Evolutionary conservation across 2,888 invertebrate species (phyloP).

Genomic region (Parochlus steinenii): DNA sequence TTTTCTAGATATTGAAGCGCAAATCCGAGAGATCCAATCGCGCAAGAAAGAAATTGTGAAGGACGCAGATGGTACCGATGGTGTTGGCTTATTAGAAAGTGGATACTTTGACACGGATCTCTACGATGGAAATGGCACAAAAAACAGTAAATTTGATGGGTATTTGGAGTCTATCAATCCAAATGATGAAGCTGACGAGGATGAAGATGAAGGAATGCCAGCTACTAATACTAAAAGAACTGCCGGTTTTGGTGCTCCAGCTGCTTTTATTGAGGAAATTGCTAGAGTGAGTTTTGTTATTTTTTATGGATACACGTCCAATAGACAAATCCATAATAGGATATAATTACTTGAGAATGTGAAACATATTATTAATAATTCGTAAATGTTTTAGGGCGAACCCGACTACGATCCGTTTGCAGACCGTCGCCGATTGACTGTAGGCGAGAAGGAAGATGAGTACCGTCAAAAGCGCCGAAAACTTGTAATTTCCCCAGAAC

Average conservation of each 20-base stretch:
- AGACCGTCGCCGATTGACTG: constrained; percentile 75
- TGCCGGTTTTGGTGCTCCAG: constrained; percentile 68
- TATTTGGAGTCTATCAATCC: constrained; percentile 94
- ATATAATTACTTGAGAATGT: no score
- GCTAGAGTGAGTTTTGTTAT: constrained; percentile 46
- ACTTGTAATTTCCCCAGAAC: constrained; percentile 90
- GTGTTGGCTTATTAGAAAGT: constrained; percentile 73
- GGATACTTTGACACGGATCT: constrained; percentile 86
- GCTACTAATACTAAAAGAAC: constrained; percentile 54
- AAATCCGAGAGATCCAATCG: constrained; percentile 78
- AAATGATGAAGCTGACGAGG: constrained; percentile 91
- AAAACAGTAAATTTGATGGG: constrained; percentile 72
- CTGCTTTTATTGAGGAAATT: constrained; percentile 77
- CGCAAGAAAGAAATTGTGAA: constrained; percentile 64
- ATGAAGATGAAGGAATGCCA: constrained; percentile 56
- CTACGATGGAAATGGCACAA: constrained; percentile 56
- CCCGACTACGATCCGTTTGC: constrained; percentile 80
- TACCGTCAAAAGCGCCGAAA: constrained; percentile 77
- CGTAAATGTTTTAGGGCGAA: constrained; percentile 11
- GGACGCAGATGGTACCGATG: constrained; percentile 43
- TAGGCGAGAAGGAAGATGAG: constrained; percentile 94
- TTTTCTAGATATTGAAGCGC: constrained; percentile 85
- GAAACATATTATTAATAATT: constrained; percentile 3
- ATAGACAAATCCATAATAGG: neutral
- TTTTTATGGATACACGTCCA: constrained; percentile 1